Conservation (phyloP, 2,113 vertebrate genomes). For the Gorsachius goisagi region DNA sequence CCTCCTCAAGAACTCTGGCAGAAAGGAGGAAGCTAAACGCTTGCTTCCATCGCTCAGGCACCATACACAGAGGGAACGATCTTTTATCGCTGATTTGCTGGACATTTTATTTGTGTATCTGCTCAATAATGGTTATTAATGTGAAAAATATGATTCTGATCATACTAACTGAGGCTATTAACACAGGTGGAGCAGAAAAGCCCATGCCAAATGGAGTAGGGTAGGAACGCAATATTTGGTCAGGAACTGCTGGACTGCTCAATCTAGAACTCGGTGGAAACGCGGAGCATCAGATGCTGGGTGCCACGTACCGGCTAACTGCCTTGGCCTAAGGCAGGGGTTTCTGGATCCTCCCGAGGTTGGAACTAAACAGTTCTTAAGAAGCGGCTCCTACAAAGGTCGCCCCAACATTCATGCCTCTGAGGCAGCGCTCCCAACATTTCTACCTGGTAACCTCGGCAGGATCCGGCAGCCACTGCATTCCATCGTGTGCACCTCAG, state of each 20-base stretch:
- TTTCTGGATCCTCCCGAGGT: neutral
- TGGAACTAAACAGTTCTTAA: neutral
- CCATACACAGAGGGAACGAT: neutral
- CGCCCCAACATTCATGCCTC: neutral
- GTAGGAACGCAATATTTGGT: neutral
- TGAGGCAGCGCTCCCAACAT: neutral
- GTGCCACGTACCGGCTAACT: neutral
- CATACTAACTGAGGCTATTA: neutral
- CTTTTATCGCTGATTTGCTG: neutral
- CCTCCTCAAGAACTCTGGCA: neutral
- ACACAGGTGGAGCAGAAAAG: neutral
- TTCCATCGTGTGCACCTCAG: neutral
- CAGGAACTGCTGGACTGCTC: neutral
- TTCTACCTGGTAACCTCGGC: neutral
- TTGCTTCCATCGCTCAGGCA: neutral
- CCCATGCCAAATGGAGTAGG: neutral
- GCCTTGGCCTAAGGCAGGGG: neutral
- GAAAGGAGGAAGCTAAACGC: neutral
- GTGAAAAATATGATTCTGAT: neutral
- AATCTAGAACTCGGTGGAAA: neutral
- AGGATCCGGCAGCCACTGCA: neutral
- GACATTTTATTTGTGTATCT: neutral
- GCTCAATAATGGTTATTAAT: neutral
- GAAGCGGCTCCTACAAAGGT: neutral
- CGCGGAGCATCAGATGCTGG: neutral